Evolutionary conservation across 2,113 vertebrate genomes (phyloP), one percentile per base, ranked within the genome.

Genomic region (Aegithalos caudatus): DNA sequence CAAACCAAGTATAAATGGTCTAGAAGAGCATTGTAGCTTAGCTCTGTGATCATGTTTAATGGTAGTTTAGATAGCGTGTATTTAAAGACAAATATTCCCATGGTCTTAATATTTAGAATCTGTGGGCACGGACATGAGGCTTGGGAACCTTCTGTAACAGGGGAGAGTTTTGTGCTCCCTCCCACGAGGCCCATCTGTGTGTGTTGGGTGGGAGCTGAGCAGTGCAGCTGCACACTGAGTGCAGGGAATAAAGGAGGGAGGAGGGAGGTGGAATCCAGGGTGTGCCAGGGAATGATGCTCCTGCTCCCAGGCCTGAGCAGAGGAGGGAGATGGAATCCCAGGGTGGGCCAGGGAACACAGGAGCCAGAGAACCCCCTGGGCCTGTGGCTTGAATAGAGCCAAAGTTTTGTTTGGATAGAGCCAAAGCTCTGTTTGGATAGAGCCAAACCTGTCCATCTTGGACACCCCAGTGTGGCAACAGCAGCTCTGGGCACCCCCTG

Each of bases 81-180:
- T 86, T 95, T 88, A 77, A 86, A 69, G 81, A 40, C 38, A 57
- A 94, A 92, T 12, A 80, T 89, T 69, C 61, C 66, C 35, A 12
- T 89, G 81, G 58, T 54, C 58, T 90, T 72, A 76, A 69, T 96
- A 85, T 94, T 85, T 91, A 53, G 92, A 87, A 74, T 87, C 84
- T 65, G 93, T 94, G 92, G 92, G 92, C 85, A 88, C 3, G 45
- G 64, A 81, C 42, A 62, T 47, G 92, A 70, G 83, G 64, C 85
- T 95, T 95, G 94, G 89, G 94, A 96, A 77, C 92, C 92, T 95
- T 93, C 29, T 97, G 95, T 93, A 83, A 86, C 15, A 42, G 66
- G 81, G 22, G 40, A 6, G 92, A 71, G 86, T 33, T 58, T 78
- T 56, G 5, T 91, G 54, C 81, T 90, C n/a, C 93, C 94, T 94